Evolutionary conservation across 1,140 invertebrate species (phyloP).

Genomic region (Sycobia sp.): DNA sequence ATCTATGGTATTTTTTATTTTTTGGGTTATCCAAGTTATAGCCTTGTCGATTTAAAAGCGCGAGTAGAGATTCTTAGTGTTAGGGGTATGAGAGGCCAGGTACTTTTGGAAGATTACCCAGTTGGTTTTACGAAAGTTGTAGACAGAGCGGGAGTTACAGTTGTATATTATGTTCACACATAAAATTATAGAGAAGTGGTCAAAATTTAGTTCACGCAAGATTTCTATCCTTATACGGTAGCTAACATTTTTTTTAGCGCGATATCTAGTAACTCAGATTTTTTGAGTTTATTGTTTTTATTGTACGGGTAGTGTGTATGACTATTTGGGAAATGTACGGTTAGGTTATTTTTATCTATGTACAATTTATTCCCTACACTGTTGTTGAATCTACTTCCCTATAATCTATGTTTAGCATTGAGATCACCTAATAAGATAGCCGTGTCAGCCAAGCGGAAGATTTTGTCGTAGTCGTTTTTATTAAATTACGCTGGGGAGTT

Average conservation of each 20-base stretch:
- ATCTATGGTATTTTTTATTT: too few species aligned
- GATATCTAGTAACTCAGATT: neutral
- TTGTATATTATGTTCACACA: neutral
- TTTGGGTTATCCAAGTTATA: too few species aligned
- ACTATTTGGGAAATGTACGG: neutral
- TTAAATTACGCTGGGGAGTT: neutral
- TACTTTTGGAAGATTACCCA: neutral
- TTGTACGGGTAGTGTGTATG: neutral
- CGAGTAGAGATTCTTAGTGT: neutral
- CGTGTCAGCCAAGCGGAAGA: neutral
- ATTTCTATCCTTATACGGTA: neutral
- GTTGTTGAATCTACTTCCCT: neutral
- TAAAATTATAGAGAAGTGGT: neutral
- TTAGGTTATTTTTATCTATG: neutral
- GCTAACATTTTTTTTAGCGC: neutral
- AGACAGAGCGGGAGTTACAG: neutral
- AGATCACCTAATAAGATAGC: neutral
- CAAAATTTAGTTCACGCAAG: neutral
- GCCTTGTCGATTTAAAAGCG: neutral
- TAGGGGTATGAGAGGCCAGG: neutral
- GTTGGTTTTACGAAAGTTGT: neutral
- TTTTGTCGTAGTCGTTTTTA: neutral
- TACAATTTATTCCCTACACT: neutral
- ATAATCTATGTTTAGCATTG: neutral
- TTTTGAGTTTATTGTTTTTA: neutral